Base-by-base conservation (phyloP, 2,888 invertebrate species). In the Pseudococcus longispinus region DNA sequence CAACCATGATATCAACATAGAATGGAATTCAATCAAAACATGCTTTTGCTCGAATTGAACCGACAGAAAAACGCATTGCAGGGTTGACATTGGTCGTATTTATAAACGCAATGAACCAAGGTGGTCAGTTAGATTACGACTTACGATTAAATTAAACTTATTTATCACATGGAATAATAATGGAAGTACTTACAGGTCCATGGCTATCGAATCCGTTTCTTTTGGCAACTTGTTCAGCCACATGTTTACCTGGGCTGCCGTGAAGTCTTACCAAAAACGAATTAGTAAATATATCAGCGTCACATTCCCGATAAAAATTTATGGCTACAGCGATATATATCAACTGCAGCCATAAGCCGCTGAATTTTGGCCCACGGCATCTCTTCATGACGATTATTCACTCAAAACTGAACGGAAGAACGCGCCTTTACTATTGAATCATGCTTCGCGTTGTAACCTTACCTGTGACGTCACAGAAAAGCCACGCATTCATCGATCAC, bases 181-280 rank as follows among this genome's bases (percentile, higher is more conserved):
- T 29, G 26, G 1, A 70, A 70, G 15, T 70, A 94, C 97, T 95
- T 92, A 99, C 98, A 94, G 97, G 94, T 91, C 98, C 97, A 89
- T 97, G 93, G 92, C 95, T 98, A 90, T 96, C 94, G 93, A 99
- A 98, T 90, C 98, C 98, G 91, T 97, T 96, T 90, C 95, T 93
- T 89, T 93, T 92, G 88, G 98, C 98, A 89, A 99, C 93, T 89
- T 93, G 91, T 90, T 95, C 94, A 85, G 97, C 98, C 90, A 95
- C 93, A 26, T 94, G 93, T 89, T 93, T 94, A 88, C 94, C 94
- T 88, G 96, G 94, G 88, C 95, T 94, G 89, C 95, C 93, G 90
- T 94, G 94, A 92, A 98, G 95, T 89, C 95, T 94, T 90, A 99
- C 98, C 91, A 97, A 93, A 93, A 99, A 99, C 87, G 96, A 95